Percentiles rank a stretch among this genome's conserved stretches.
Conservation (phyloP, 2,797 vertebrate genomes). For the Melanotaenia nigrans region DNA sequence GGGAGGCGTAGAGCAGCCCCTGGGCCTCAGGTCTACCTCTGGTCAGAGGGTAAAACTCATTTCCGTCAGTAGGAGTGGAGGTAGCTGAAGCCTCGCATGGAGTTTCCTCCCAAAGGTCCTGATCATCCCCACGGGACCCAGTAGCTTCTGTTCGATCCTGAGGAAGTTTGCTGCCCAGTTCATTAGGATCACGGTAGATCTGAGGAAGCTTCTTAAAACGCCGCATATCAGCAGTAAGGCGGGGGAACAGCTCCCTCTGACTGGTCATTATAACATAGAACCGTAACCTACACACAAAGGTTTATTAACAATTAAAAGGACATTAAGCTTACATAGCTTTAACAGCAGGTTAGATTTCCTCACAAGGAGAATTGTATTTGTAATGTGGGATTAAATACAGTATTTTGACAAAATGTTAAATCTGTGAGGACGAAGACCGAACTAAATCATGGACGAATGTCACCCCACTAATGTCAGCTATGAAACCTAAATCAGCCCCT, state of each 20-base stretch:
- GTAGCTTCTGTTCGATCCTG: slow-evolving; percentile 76
- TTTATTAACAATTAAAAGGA: background rate
- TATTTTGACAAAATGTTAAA: background rate
- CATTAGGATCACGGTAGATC: slow-evolving; percentile 85
- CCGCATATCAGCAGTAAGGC: slow-evolving; percentile 93
- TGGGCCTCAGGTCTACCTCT: slow-evolving; percentile 54
- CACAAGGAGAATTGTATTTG: background rate
- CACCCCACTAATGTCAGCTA: background rate
- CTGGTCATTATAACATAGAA: slow-evolving; percentile 98
- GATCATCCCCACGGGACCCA: slow-evolving; percentile 58
- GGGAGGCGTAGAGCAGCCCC: slow-evolving; percentile 83
- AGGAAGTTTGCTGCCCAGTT: slow-evolving; percentile 72
- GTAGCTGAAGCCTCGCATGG: slow-evolving; percentile 7
- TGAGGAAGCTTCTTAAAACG: slow-evolving; percentile 94
- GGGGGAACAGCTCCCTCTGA: slow-evolving; percentile 95
- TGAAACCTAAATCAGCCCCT: background rate
- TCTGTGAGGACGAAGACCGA: background rate
- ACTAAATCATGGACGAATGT: background rate
- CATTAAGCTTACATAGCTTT: background rate
- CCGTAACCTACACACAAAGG: slow-evolving; percentile 81
- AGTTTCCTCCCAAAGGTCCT: slow-evolving; percentile 79
- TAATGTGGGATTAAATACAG: background rate
- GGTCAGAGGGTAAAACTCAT: slow-evolving; percentile 79
- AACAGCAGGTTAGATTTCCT: background rate
- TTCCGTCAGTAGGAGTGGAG: slow-evolving; percentile 70